A percentile compares a stretch with the other conserved stretches of the same genome.
phyloP scores from a whole-genome alignment of 2,797 vertebrate genomes.

The Pogoniulus pusillus region DNA sequence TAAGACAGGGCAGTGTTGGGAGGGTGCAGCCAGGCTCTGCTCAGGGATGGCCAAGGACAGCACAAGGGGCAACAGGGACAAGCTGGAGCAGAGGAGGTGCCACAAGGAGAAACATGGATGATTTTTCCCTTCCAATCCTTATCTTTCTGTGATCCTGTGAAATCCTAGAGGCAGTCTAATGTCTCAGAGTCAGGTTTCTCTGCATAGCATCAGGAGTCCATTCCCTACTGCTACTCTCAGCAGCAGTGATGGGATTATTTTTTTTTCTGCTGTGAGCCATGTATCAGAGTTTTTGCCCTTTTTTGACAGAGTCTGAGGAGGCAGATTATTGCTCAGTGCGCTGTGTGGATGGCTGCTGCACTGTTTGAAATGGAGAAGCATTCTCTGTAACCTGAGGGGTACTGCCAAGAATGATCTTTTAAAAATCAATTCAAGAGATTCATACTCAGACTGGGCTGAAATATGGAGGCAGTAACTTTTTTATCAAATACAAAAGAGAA shows the following conservation, averaged over 20 bases:
- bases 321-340: not conserved
- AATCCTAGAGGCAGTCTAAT: not conserved
- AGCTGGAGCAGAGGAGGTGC: too few relatives aligned
- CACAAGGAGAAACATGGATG: too few relatives aligned
- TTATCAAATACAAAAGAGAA: not conserved
- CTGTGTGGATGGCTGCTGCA: not conserved
- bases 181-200: not conserved
- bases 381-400: slow-evolving; percentile 23
- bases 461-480: not conserved
- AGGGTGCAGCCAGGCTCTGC: too few relatives aligned
- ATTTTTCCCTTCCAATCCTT: too few relatives aligned
- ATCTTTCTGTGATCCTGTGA: not conserved
- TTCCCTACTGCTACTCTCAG: not conserved
- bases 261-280: not conserved
- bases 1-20: too few relatives aligned
- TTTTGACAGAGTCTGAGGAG: not conserved
- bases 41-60: too few relatives aligned
- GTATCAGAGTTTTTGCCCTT: not conserved
- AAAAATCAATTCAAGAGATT: slow-evolving; percentile 36
- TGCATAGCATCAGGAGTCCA: not conserved
- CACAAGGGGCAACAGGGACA: too few relatives aligned
- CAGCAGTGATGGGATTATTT: not conserved
- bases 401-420: slow-evolving; percentile 1
- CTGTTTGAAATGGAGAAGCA: not conserved
- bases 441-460: slow-evolving; percentile 10